These are phyloP conservation scores for Lytechinus pictus DNA, from an alignment of 35 echinoderm and acorn worm species.

Conservation along the genomic window DNA sequence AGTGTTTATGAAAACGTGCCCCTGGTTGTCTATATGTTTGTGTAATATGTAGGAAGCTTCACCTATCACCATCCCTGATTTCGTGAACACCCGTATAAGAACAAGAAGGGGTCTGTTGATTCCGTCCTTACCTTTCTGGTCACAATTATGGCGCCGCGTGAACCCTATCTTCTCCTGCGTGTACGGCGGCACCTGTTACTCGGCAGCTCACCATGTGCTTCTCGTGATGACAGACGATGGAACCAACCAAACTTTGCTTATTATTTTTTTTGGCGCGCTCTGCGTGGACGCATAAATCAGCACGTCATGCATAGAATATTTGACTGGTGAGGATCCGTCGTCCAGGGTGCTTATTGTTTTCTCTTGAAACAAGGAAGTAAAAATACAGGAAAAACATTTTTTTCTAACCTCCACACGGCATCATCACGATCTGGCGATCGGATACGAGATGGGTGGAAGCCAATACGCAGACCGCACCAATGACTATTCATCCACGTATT, in stretches of 20 bases:
- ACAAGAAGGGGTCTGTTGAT: no score
- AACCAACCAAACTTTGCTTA: no score
- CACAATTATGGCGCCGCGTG: background rate
- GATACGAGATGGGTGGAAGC: background rate
- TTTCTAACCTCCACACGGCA: background rate
- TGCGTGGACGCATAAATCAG: background rate
- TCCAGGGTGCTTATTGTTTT: background rate
- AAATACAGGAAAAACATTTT: background rate
- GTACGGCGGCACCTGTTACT: background rate
- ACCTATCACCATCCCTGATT: no score
- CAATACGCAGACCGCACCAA: background rate
- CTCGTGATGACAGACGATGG: background rate
- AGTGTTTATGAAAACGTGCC: no score
- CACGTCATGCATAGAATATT: background rate
- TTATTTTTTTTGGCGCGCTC: background rate
- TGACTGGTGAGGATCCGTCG: background rate
- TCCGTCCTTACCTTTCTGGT: background rate
- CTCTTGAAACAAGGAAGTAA: background rate
- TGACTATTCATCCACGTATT: no score
- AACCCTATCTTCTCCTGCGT: background rate
- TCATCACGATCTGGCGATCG: background rate
- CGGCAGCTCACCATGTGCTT: background rate
- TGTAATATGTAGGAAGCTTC: no score
- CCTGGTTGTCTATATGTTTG: no score
- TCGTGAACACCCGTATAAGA: no score